A percentile compares a stretch with the other conserved stretches of the same genome.
phyloP scores from a whole-genome alignment of 2,888 invertebrate genomes.

The Yponomeuta cagnagella region DNA sequence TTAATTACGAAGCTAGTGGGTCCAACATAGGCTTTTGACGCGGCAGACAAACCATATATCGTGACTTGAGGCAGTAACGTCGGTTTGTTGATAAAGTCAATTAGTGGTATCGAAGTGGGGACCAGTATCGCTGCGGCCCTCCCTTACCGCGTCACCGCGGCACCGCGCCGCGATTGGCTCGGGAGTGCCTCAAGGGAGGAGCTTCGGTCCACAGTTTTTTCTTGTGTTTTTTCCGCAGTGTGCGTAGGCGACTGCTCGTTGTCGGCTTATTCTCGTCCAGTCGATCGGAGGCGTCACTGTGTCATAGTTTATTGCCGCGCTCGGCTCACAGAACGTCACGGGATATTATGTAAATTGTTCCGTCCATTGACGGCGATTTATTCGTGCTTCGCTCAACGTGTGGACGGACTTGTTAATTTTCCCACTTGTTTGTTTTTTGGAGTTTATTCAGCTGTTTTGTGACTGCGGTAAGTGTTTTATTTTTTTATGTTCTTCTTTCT shows the following conservation, averaged over 20 bases:
- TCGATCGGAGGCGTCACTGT: constrained; percentile 71
- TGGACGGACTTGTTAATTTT: constrained; percentile 42
- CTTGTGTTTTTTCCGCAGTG: constrained; percentile 49
- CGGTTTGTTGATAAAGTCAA: constrained; percentile 76
- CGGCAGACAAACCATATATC: constrained; percentile 72
- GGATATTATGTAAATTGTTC: constrained; percentile 62
- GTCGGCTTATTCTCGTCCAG: constrained; percentile 66
- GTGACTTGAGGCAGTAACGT: constrained; percentile 73
- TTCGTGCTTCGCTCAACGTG: constrained; percentile 53
- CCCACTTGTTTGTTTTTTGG: constrained; percentile 27
- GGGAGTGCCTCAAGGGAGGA: constrained; percentile 60
- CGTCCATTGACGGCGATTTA: constrained; percentile 49
- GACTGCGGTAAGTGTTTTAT: constrained; percentile 37
- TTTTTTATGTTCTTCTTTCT: constrained; percentile 15
- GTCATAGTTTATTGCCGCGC: constrained; percentile 69
- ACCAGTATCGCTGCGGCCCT: constrained; percentile 69
- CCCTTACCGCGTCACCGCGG: constrained; percentile 51
- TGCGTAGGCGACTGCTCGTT: constrained; percentile 61
- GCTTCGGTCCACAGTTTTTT: constrained; percentile 61
- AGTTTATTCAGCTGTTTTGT: constrained; percentile 37
- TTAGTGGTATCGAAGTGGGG: constrained; percentile 73
- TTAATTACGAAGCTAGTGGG: constrained; percentile 65
- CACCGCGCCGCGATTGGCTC: constrained; percentile 54
- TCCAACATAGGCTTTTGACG: constrained; percentile 71
- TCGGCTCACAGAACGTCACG: constrained; percentile 44